Percentiles rank a stretch among this genome's conserved stretches.
Evolutionary conservation across 2,113 vertebrate species (phyloP).

Genomic region (Cyprinodon variegatus): DNA sequence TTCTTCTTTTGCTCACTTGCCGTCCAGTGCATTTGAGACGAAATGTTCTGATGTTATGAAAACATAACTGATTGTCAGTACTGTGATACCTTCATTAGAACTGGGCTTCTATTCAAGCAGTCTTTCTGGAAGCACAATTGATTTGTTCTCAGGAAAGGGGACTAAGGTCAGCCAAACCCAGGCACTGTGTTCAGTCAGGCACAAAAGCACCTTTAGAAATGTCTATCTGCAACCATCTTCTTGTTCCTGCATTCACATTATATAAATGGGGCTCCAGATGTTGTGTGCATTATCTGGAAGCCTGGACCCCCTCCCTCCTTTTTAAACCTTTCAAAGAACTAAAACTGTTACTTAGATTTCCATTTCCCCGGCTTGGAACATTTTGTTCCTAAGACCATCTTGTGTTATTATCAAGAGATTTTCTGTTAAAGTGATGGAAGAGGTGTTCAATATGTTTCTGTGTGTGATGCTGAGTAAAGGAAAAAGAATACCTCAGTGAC

Average conservation of each 20-base stretch:
- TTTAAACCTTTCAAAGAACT: slow-evolving; percentile 14
- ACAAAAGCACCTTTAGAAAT: slow-evolving; percentile 63
- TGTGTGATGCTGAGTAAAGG: slow-evolving; percentile 58
- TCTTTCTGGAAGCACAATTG: slow-evolving; percentile 59
- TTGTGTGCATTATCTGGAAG: neutral
- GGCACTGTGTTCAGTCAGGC: slow-evolving; percentile 63
- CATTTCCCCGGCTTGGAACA: slow-evolving; percentile 15
- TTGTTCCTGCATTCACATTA: slow-evolving; percentile 33
- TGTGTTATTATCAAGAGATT: slow-evolving; percentile 63
- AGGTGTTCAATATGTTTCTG: slow-evolving; percentile 53
- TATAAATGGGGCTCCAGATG: slow-evolving; percentile 23
- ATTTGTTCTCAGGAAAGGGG: slow-evolving; percentile 54
- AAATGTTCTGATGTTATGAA: slow-evolving; percentile 20
- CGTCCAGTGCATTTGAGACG: slow-evolving; percentile 19
- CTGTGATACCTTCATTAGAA: slow-evolving; percentile 14
- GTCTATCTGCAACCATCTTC: slow-evolving; percentile 43
- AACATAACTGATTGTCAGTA: neutral
- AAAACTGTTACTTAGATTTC: slow-evolving; percentile 18
- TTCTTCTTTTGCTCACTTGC: slow-evolving; percentile 16
- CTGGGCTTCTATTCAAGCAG: slow-evolving; percentile 18
- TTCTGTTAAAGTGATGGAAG: slow-evolving; percentile 66
- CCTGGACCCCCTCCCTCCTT: neutral
- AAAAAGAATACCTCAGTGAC: slow-evolving; percentile 65
- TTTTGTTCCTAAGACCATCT: slow-evolving; percentile 40
- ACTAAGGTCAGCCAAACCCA: slow-evolving; percentile 53